phyloP scores from a whole-genome alignment of 2,888 invertebrate species.

The Acleris holmiana region DNA sequence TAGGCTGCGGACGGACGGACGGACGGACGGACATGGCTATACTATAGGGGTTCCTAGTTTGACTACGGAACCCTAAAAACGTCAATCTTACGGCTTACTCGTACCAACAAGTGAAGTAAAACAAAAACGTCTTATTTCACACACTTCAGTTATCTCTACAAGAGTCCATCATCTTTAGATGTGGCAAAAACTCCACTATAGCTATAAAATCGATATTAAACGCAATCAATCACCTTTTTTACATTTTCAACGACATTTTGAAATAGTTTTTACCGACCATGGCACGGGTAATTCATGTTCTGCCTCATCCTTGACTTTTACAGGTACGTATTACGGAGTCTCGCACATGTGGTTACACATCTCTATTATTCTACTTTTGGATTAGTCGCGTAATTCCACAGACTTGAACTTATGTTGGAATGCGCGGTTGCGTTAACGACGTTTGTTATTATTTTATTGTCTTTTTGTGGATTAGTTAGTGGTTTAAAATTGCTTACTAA shows the following conservation, averaged over 20 bases:
- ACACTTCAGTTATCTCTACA: background rate
- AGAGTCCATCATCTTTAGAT: background rate
- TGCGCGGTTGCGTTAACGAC: slow-evolving; percentile 12
- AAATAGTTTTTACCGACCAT: slow-evolving; percentile 21
- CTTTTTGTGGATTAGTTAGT: background rate
- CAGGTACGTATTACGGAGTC: slow-evolving; percentile 18
- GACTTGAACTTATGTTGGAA: slow-evolving; percentile 19
- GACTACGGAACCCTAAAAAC: too few relatives aligned
- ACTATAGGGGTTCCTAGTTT: too few relatives aligned
- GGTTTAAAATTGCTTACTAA: too few relatives aligned
- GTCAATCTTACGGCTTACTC: too few relatives aligned
- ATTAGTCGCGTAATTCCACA: slow-evolving; percentile 27
- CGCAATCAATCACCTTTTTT: slow-evolving; percentile 8
- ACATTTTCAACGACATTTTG: slow-evolving; percentile 27
- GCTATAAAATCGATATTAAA: slow-evolving; percentile 1
- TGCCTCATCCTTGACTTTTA: slow-evolving; percentile 35
- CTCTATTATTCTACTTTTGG: slow-evolving; percentile 33
- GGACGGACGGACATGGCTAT: too few relatives aligned
- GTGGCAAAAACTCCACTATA: background rate
- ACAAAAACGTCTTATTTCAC: too few relatives aligned
- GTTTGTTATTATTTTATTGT: slow-evolving; percentile 19
- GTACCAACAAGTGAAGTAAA: too few relatives aligned
- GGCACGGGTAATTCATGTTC: slow-evolving; percentile 17
- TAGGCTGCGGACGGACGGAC: too few relatives aligned
- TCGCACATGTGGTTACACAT: slow-evolving; percentile 33